Percentiles rank a stretch among this genome's conserved stretches.
Conservation (phyloP, 2,888 invertebrate genomes). For the Electrophaes corylata region DNA sequence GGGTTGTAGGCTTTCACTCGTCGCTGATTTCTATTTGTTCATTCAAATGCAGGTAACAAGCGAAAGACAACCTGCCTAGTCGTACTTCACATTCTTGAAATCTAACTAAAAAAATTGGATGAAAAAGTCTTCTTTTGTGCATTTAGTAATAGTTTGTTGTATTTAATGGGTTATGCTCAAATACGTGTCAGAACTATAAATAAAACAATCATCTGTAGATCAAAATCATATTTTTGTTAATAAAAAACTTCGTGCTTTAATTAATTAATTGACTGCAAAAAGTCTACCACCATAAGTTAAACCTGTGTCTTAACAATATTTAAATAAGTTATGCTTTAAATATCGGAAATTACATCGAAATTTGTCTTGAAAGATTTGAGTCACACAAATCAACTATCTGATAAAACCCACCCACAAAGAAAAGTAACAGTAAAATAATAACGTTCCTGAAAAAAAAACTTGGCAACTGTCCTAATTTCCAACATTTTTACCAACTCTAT, state of each 20-base stretch:
- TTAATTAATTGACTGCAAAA: no score
- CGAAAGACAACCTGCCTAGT: constrained; percentile 26
- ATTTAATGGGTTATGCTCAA: no score
- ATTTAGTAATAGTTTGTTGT: no score
- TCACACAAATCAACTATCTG: background rate
- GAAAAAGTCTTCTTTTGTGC: no score
- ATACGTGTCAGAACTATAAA: no score
- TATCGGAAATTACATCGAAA: background rate
- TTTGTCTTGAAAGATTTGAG: background rate
- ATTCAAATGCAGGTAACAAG: constrained; percentile 36
- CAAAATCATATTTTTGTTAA: no score
- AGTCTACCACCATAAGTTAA: no score
- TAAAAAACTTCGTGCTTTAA: no score
- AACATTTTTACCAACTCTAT: constrained; percentile 13
- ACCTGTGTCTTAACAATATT: no score
- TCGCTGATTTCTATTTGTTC: constrained; percentile 38
- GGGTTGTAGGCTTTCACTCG: constrained; percentile 50
- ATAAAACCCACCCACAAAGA: background rate
- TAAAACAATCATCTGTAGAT: no score
- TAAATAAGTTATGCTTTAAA: background rate
- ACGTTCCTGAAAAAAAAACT: constrained; percentile 48
- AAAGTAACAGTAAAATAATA: constrained; percentile 44
- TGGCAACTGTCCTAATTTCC: constrained; percentile 56
- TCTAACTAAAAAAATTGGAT: no score
- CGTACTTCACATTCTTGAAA: constrained; percentile 7